Evolutionary conservation across 2,113 vertebrate genomes (phyloP), one percentile per base, ranked within the genome.

Genomic region (Protobothrops mucrosquamatus): DNA sequence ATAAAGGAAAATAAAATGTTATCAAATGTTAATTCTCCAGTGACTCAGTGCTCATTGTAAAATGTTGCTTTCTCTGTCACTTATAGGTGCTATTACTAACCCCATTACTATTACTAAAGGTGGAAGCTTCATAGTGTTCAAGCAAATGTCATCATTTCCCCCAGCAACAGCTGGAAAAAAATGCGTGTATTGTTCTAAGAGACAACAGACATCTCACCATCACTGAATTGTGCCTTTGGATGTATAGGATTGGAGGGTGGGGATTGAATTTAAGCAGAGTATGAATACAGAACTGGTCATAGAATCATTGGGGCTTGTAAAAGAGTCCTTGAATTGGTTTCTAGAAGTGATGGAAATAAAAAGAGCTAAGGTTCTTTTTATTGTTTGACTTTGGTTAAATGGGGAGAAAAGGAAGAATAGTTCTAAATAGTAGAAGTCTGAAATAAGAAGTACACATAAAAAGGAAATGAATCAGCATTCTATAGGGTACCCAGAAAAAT

Each of bases 121-220:
- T 3, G n/a, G 91, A 81, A 69, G 12, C 24, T 46, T n/a, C 43
- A 12, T 56, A 3, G 1, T 69, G 56, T 85, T 18, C 3, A 46
- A 56, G 29, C 7, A 24, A 0, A 4, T 15, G 92, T 89, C 93
- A 89, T 1, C 0, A 4, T 87, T 89, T 92, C 56, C 74, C 69
- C 34, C 0, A 18, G n/a, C 48, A 52, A 89, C 22, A 34, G 15
- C 23, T 57, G 39, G 0, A 2, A 3, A 2, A 3, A 24, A 92
- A 34, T 91, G 23, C 3, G 22, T 46, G n/a, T 43, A 29, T 86
- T 51, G 48, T 55, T 89, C 55, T 55, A 86, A 86, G 20, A 85
- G 46, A 86, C 39, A 89, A 56, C 56, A 69, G 15, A 86, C 29
- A 12, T 48, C 90, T 74, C 39, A n/a, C 52, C 56, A 56, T 7